These are phyloP conservation scores for Potamarius usumacintae DNA, from an alignment of 2,113 vertebrate genomes.

Conservation along the genomic window DNA sequence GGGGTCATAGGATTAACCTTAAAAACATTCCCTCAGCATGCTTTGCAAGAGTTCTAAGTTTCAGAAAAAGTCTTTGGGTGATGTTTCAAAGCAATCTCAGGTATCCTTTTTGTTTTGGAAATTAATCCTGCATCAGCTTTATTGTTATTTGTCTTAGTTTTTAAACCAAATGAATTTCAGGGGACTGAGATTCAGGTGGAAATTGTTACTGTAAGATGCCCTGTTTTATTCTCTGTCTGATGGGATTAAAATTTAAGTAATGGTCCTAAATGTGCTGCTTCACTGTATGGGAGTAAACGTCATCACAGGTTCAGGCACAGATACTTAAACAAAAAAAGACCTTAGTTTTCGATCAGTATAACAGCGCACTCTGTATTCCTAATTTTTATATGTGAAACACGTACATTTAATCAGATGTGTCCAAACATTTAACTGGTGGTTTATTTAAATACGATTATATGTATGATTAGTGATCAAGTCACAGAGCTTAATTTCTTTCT, in stretches of 20 bases:
- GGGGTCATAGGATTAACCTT: not conserved
- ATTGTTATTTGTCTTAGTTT: not conserved
- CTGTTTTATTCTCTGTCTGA: not conserved
- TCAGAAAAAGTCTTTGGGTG: not conserved
- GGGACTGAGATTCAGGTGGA: not conserved
- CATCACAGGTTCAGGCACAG: not conserved
- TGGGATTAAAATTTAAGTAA: not conserved
- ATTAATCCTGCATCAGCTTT: not conserved
- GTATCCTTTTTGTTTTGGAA: not conserved
- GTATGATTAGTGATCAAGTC: slow-evolving; percentile 53
- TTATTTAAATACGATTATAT: slow-evolving; percentile 7
- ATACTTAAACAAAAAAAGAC: not conserved
- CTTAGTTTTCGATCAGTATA: not conserved
- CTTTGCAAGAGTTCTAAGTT: not conserved
- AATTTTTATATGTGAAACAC: not conserved
- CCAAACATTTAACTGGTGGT: not conserved
- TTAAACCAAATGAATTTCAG: too few relatives aligned
- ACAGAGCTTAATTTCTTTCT: slow-evolving; percentile 67
- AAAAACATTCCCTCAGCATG: not conserved
- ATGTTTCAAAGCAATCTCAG: not conserved
- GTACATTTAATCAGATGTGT: not conserved
- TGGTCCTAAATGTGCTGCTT: not conserved
- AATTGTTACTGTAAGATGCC: not conserved
- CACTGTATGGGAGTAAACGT: not conserved
- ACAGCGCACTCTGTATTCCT: not conserved